Evolutionary conservation across 2,113 vertebrate genomes (phyloP).

Genomic region (Jaculus jaculus): DNA sequence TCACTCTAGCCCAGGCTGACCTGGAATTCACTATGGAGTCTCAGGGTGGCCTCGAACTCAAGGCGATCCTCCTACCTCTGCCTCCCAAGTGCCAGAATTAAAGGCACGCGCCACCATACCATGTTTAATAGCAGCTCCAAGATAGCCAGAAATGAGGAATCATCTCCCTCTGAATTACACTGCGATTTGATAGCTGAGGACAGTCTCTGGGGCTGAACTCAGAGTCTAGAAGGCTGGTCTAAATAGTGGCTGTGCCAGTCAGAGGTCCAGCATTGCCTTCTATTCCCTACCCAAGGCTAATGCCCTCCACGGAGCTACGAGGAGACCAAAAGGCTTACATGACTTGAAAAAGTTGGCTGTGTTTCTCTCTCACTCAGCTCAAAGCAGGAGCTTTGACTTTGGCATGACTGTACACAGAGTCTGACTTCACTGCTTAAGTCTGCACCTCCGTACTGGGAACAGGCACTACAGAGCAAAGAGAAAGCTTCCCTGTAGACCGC

Average conservation of each 20-base stretch:
- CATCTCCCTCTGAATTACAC: not conserved
- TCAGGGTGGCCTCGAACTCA: too few species aligned
- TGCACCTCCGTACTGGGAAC: not conserved
- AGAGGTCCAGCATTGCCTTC: not conserved
- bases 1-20: too few species aligned
- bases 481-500: not conserved
- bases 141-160: not conserved
- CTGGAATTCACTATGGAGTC: too few species aligned
- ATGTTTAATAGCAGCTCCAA: conserved; percentile 46
- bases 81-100: too few species aligned
- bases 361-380: not conserved
- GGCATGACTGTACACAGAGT: not conserved
- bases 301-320: not conserved
- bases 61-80: too few species aligned
- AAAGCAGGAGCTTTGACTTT: not conserved
- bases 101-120: too few species aligned
- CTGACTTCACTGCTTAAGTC: not conserved
- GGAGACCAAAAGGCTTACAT: not conserved
- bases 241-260: not conserved
- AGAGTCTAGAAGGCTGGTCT: not conserved
- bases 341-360: not conserved
- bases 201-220: not conserved
- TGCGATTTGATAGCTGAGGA: conserved; percentile 22
- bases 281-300: not conserved
- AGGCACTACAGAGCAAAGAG: not conserved